Evolutionary conservation across 2,113 vertebrate species (phyloP).

Genomic region (Arizona elegans): DNA sequence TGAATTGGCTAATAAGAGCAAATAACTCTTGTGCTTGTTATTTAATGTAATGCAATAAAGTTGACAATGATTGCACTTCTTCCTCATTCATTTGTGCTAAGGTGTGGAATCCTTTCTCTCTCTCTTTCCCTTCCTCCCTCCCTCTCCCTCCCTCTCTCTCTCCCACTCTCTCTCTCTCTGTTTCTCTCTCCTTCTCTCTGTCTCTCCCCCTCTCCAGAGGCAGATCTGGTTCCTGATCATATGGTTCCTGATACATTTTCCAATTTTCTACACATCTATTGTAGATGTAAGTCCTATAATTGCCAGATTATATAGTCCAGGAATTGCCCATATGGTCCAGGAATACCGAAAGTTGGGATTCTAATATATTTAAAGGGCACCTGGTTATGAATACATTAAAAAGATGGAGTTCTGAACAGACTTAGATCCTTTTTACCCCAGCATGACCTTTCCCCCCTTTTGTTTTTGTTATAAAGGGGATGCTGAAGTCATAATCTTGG

Average conservation of each 20-base stretch:
- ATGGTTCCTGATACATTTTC: neutral
- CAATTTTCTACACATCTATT: neutral
- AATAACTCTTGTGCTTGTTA: too few relatives aligned
- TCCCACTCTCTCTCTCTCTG: too few relatives aligned
- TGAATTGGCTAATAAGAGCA: too few relatives aligned
- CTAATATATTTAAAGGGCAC: neutral
- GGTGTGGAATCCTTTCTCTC: too few relatives aligned
- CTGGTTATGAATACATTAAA: neutral
- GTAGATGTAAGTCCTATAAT: neutral
- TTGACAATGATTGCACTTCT: too few relatives aligned
- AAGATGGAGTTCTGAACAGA: neutral
- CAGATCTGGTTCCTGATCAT: neutral
- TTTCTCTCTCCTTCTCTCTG: too few relatives aligned
- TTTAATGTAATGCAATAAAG: too few relatives aligned
- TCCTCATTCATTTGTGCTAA: too few relatives aligned
- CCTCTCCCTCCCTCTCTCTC: too few relatives aligned
- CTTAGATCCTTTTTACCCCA: neutral
- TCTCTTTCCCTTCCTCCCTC: too few relatives aligned
- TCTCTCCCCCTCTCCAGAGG: too few relatives aligned
- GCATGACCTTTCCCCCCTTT: neutral
- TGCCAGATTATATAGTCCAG: neutral
- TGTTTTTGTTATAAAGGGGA: conserved; percentile 11
- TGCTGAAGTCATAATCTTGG: conserved; percentile 14
- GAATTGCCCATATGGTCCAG: neutral
- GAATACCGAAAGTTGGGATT: neutral